Percentiles rank a stretch among this genome's conserved stretches.
These are phyloP conservation scores for Smutsia temminckii DNA, from an alignment of 2,797 vertebrate species.

Conservation along the genomic window DNA sequence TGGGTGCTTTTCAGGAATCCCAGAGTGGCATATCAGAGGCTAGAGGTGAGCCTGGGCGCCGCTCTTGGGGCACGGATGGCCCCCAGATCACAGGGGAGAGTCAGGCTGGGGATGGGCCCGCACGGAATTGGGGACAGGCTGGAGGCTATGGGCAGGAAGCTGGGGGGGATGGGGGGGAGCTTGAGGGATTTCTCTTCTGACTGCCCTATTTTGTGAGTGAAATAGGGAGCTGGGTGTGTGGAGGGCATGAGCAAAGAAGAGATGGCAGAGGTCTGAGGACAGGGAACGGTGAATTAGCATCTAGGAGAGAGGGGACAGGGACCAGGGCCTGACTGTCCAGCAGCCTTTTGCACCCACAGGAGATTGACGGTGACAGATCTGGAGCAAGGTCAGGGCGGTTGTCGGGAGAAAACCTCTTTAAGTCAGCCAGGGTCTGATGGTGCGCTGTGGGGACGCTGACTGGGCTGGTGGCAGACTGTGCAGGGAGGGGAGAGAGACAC, in stretches of 20 bases:
- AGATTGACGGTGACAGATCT: neutral
- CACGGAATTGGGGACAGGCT: neutral
- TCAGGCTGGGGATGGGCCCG: neutral
- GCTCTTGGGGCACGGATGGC: neutral
- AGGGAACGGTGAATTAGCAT: neutral
- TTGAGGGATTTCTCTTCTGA: neutral
- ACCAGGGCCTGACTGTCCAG: neutral
- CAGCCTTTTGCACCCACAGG: neutral
- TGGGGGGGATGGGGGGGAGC: neutral
- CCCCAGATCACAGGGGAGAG: neutral
- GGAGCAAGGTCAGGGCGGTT: fast-evolving
- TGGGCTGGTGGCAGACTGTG: neutral
- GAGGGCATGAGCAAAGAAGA: too few species aligned
- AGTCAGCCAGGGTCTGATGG: too few species aligned
- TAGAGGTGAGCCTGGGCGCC: neutral
- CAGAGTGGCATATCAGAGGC: neutral
- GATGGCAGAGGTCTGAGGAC: neutral
- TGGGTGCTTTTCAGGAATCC: neutral
- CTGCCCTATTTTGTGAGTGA: neutral
- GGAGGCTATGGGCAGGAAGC: neutral
- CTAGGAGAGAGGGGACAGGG: too few species aligned
- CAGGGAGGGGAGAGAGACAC: neutral
- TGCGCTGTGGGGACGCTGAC: too few species aligned
- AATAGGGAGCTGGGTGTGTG: neutral
- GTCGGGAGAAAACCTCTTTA: neutral